Evolutionary conservation across 2,797 vertebrate genomes (phyloP).

Genomic region (Remorina albescens): DNA sequence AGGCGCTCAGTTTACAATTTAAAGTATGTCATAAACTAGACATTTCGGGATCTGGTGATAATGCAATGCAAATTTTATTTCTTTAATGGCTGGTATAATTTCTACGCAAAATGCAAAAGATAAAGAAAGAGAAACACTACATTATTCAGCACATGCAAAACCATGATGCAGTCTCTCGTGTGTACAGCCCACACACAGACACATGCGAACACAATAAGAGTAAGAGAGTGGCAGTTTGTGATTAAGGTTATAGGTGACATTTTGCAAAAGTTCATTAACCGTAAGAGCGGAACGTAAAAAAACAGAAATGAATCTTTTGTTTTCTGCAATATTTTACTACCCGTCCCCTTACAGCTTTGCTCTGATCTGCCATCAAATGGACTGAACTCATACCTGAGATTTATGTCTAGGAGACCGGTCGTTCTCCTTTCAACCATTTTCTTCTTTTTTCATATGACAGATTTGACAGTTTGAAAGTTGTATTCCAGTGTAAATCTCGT

Average conservation of each 20-base stretch:
- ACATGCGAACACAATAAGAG: neutral
- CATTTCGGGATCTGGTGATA: constrained; percentile 8
- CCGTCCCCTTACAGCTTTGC: constrained; percentile 24
- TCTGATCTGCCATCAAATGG: constrained; percentile 42
- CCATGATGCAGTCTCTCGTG: neutral
- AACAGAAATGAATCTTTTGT: constrained; percentile 10
- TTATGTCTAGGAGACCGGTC: neutral
- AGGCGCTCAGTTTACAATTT: constrained; percentile 1
- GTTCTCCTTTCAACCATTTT: constrained; percentile 2
- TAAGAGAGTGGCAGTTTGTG: constrained; percentile 7
- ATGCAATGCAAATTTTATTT: neutral
- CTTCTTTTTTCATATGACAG: neutral
- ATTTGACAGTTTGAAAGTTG: constrained; percentile 9
- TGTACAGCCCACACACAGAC: constrained; percentile 7
- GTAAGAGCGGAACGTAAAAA: constrained; percentile 27
- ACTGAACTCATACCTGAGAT: constrained; percentile 9
- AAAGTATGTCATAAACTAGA: constrained; percentile 9
- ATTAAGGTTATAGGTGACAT: neutral
- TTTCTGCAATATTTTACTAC: constrained; percentile 25
- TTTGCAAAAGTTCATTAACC: constrained; percentile 30
- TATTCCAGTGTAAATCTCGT: neutral
- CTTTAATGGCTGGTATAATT: neutral
- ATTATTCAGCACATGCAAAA: constrained; percentile 9
- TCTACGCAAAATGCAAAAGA: no score
- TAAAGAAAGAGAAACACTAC: neutral